Evolutionary conservation across 2,888 invertebrate genomes (phyloP).

Genomic region (Ophion costatus): DNA sequence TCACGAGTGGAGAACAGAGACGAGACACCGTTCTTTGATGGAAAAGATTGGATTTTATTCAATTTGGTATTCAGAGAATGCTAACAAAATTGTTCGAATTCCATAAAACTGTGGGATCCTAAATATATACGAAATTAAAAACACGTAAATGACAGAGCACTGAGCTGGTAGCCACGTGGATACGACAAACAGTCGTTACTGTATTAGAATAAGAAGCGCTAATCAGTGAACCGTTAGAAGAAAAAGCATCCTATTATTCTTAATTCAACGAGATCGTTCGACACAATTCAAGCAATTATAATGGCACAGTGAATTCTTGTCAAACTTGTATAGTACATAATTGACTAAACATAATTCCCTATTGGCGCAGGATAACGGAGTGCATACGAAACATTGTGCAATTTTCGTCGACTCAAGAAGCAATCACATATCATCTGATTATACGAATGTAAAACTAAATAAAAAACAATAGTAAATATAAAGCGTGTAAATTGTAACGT

Average conservation of each 20-base stretch:
- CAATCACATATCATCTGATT: conserved; percentile 56
- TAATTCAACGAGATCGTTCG: conserved; percentile 11
- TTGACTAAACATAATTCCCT: conserved; percentile 36
- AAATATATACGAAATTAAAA: conserved; percentile 1
- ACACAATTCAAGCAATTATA: conserved; percentile 20
- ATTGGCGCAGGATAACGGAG: not conserved
- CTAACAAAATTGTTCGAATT: not conserved
- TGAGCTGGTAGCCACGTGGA: not conserved
- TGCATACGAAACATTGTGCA: conserved; percentile 31
- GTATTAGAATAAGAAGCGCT: not conserved
- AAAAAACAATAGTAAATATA: conserved; percentile 39
- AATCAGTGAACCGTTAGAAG: conserved; percentile 7
- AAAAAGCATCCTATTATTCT: conserved; percentile 18
- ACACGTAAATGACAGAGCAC: conserved; percentile 5
- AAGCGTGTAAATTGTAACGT: conserved; percentile 48
- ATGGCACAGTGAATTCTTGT: conserved; percentile 57
- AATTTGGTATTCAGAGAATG: not conserved
- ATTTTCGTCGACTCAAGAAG: conserved; percentile 47
- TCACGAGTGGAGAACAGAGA: no score
- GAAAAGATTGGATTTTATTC: conserved; percentile 15
- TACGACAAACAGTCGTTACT: not conserved
- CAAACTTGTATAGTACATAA: conserved; percentile 31
- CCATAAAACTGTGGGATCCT: not conserved
- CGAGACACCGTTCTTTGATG: conserved; percentile 5
- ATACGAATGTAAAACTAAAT: conserved; percentile 1